Evolutionary conservation across 1,140 invertebrate species (phyloP).

Genomic region (Sitobion miscanthi): DNA sequence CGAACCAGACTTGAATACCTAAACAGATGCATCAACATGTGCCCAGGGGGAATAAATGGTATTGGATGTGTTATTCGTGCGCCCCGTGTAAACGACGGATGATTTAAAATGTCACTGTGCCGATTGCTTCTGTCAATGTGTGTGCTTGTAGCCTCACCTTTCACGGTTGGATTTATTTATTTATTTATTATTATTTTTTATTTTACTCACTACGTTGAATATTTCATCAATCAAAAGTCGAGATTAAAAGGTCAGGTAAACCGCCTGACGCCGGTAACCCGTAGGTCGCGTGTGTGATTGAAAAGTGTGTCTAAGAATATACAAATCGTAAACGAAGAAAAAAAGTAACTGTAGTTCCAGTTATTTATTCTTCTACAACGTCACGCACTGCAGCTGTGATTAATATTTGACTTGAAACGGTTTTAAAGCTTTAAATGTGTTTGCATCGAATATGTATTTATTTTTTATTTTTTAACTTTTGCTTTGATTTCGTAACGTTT

Average conservation of each 20-base stretch:
- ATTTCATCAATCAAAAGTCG: slow-evolving; percentile 10
- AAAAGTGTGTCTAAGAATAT: neutral
- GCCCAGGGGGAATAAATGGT: slow-evolving; percentile 42
- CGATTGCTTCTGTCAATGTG: slow-evolving; percentile 42
- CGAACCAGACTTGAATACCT: slow-evolving; percentile 55
- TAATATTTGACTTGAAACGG: neutral
- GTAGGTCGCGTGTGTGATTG: neutral
- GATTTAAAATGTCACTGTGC: slow-evolving; percentile 51
- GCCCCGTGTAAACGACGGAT: slow-evolving; percentile 44
- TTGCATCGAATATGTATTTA: neutral
- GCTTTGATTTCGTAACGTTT: neutral
- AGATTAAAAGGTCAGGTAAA: slow-evolving; percentile 25
- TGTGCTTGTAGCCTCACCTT: neutral
- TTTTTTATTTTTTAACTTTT: neutral
- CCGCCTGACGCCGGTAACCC: neutral
- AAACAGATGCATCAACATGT: slow-evolving; percentile 52
- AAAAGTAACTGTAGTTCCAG: neutral
- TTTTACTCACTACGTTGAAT: neutral
- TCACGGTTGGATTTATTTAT: neutral
- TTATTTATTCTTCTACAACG: neutral
- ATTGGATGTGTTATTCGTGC: slow-evolving; percentile 53
- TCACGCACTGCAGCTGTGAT: neutral
- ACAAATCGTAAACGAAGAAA: neutral
- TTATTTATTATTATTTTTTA: slow-evolving; percentile 35
- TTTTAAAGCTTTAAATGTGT: neutral